A percentile compares a stretch with the other conserved stretches of the same genome.
phyloP scores from a whole-genome alignment of 1,140 invertebrate species.

The Anagrus nilaparvatae region DNA sequence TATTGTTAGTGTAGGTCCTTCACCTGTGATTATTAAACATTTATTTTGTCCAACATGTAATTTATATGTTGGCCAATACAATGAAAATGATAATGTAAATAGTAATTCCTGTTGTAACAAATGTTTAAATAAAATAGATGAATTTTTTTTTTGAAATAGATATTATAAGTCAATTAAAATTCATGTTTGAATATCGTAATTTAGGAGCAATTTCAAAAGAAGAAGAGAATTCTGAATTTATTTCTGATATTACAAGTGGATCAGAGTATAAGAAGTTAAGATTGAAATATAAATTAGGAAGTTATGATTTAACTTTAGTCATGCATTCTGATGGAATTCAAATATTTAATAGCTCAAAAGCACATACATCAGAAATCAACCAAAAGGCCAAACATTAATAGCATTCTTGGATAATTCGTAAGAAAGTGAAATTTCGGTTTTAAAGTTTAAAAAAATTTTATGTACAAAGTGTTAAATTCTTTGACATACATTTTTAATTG shows the following conservation, averaged over 20 bases:
- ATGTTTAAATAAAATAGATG: background rate
- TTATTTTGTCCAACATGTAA: no score
- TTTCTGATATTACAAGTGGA: background rate
- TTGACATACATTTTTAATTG: background rate
- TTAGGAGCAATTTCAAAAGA: constrained; percentile 6
- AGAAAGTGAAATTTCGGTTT: constrained; percentile 1
- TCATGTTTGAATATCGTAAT: constrained; percentile 11
- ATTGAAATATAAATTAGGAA: constrained; percentile 5
- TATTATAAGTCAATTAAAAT: constrained; percentile 3
- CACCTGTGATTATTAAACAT: no score
- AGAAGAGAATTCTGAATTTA: background rate
- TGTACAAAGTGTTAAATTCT: background rate
- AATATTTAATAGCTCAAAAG: constrained; percentile 9
- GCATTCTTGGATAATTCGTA: background rate
- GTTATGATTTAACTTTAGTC: constrained; percentile 13
- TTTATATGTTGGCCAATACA: no score
- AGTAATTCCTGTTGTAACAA: no score
- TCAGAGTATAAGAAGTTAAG: constrained; percentile 4
- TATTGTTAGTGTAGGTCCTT: no score
- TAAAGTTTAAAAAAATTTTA: background rate
- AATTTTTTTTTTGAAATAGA: constrained; percentile 9
- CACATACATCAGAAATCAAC: background rate
- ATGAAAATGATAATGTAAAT: no score
- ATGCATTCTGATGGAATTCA: constrained; percentile 13
- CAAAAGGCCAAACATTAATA: background rate